phyloP scores from a whole-genome alignment of 2,888 invertebrate genomes.

The Sarcophaga caerulescens region DNA sequence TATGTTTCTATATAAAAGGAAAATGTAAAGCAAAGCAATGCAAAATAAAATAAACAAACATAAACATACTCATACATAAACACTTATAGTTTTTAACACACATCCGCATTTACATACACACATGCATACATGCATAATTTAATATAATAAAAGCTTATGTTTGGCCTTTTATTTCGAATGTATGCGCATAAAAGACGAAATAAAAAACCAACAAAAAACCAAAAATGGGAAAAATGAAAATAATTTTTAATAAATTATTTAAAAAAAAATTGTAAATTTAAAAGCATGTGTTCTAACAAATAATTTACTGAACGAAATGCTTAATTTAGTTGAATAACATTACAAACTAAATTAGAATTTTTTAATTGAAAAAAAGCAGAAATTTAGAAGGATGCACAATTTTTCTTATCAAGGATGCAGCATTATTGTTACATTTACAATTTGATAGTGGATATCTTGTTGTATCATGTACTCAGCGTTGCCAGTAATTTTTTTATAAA shows the following conservation, averaged over 20 bases:
- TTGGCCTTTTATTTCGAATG: slow-evolving; percentile 9
- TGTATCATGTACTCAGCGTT: no score
- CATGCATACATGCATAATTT: neutral
- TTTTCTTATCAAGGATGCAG: no score
- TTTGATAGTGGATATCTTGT: no score
- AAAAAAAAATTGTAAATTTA: neutral
- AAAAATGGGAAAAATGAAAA: neutral
- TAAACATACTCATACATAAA: neutral
- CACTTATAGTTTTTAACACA: slow-evolving; percentile 1
- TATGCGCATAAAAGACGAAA: neutral
- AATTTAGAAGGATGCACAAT: no score
- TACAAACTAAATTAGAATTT: no score
- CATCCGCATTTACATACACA: neutral
- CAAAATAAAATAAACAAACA: neutral
- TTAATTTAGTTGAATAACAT: no score
- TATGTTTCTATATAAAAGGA: neutral
- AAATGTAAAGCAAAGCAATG: no score
- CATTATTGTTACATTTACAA: no score
- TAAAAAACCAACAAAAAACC: no score
- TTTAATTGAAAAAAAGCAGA: no score
- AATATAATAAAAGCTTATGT: neutral
- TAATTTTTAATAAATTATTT: neutral
- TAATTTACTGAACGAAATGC: neutral
- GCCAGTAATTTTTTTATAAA: no score
- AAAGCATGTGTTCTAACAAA: neutral